Evolutionary conservation across 1,140 invertebrate species (phyloP).

Genomic region (Trichonephila inaurata): DNA sequence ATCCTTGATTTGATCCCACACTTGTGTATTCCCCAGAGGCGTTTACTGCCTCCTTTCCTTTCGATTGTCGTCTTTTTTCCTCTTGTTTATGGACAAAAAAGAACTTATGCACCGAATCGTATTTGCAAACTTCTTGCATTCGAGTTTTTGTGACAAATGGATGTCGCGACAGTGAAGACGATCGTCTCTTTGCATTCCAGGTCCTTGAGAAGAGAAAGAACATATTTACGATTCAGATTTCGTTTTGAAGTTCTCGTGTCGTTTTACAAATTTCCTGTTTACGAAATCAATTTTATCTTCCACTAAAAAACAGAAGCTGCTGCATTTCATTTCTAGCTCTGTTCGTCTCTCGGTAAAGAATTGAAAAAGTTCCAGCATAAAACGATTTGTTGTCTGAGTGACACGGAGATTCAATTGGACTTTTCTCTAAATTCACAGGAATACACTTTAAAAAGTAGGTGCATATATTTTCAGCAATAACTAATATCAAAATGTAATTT

Average conservation of each 20-base stretch:
- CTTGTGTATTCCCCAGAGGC: neutral
- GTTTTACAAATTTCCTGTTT: conserved; percentile 30
- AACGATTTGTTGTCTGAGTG: neutral
- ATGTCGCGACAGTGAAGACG: conserved; percentile 6
- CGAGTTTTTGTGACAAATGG: conserved; percentile 38
- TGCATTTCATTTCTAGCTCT: conserved; percentile 15
- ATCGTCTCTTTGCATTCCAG: conserved; percentile 10
- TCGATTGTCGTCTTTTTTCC: neutral
- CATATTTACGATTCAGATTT: conserved; percentile 37
- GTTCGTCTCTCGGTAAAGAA: neutral
- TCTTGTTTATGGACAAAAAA: neutral
- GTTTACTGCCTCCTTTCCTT: conserved; percentile 24
- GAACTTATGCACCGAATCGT: neutral
- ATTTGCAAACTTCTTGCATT: conserved; percentile 26
- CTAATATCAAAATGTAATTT: neutral
- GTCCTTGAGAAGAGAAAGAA: neutral
- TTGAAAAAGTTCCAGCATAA: neutral
- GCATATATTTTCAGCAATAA: neutral
- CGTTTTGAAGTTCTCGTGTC: conserved; percentile 22
- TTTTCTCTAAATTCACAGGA: neutral
- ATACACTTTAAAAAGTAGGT: neutral
- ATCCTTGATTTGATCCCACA: neutral
- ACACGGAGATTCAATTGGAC: neutral
- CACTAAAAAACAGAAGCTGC: neutral
- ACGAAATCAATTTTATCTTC: conserved; percentile 25